These are phyloP conservation scores for Clamator glandarius DNA, from an alignment of 2,797 vertebrate species.

Conservation along the genomic window DNA sequence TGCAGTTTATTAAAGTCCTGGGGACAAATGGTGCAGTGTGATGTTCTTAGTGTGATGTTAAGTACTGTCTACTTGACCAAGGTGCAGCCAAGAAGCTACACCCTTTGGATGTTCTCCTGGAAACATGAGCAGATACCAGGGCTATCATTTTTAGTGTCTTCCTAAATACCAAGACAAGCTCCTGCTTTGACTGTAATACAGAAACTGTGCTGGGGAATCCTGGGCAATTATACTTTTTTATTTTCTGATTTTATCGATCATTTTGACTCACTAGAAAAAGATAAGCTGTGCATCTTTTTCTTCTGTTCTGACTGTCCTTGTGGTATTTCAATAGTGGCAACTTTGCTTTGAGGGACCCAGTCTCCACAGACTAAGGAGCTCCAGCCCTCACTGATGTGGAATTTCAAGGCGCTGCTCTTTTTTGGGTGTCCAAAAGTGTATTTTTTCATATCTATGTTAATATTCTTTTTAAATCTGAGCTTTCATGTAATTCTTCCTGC, in stretches of 20 bases:
- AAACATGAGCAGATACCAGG: background rate
- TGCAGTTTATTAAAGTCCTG: background rate
- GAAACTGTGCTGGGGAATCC: background rate
- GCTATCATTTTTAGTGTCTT: background rate
- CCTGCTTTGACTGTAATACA: background rate
- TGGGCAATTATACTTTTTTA: background rate
- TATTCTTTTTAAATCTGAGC: background rate
- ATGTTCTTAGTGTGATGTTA: slow-evolving; percentile 9
- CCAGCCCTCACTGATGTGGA: background rate
- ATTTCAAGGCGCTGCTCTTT: background rate
- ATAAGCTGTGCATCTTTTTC: background rate
- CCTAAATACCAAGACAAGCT: background rate
- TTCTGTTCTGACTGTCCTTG: background rate
- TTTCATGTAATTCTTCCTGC: background rate
- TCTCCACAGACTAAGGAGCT: background rate
- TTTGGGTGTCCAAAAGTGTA: background rate
- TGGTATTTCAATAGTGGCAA: background rate
- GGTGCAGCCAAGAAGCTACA: background rate
- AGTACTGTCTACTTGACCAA: slow-evolving; percentile 1
- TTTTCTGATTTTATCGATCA: background rate
- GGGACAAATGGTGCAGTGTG: slow-evolving; percentile 36
- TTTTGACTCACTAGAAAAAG: background rate
- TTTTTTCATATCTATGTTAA: background rate
- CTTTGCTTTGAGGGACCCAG: background rate
- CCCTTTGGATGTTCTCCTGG: background rate